phyloP scores from a whole-genome alignment of 2,888 invertebrate species.

The Diarsia dahlii region DNA sequence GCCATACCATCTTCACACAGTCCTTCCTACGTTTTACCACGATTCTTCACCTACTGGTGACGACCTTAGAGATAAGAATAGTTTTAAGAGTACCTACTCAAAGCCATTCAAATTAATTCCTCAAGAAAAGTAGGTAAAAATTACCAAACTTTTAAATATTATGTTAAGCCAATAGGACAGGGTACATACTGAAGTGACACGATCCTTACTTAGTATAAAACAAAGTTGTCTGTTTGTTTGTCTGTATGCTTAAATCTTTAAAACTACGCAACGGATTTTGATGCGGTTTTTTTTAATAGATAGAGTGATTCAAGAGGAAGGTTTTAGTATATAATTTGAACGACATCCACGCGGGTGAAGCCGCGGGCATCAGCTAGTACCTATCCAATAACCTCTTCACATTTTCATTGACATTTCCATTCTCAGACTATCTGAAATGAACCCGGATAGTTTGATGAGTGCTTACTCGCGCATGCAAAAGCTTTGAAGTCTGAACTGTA shows the following conservation, averaged over 20 bases:
- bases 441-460: slow-evolving; percentile 4
- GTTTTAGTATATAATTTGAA: too few species aligned
- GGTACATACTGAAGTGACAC: neutral
- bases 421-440: neutral
- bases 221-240: too few species aligned
- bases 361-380: too few species aligned
- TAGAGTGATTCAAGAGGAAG: too few species aligned
- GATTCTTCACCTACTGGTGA: neutral
- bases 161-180: neutral
- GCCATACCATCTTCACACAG: neutral
- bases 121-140: neutral
- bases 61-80: too few species aligned
- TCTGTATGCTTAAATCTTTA: too few species aligned
- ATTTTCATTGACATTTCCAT: slow-evolving; percentile 12
- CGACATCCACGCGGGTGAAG: too few species aligned
- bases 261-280: too few species aligned
- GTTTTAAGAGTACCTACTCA: too few species aligned
- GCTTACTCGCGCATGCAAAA: neutral
- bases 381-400: slow-evolving; percentile 9
- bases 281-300: too few species aligned
- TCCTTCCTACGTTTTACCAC: neutral
- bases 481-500: slow-evolving; percentile 21
- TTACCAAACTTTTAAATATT: neutral
- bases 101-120: neutral
- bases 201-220: too few species aligned